Base-by-base conservation (phyloP, 64 coral and sea anemone species). In the Porites lutea region DNA sequence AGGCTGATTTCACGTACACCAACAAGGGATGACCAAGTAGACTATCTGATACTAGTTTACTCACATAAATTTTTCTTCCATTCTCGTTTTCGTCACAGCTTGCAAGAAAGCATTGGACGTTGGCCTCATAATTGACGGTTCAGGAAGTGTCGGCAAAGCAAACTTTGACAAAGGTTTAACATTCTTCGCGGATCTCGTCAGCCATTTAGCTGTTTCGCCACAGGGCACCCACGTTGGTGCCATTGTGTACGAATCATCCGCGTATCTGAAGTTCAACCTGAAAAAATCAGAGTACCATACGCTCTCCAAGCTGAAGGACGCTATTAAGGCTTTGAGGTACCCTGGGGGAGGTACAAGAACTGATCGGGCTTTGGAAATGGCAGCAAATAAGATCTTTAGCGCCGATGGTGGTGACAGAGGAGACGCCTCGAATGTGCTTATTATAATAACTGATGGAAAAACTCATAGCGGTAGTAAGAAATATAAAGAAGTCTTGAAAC, bases 61-160 rank as follows among this genome's bases (percentile, higher is more conserved):
- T 71, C 11, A 5, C 48, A 44, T 48, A 12, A 7, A 21, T 57
- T 20, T 78, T 59, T 19, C 37, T 48, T 50, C 15, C 51, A 15
- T 16, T 1, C 48, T 16, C 51, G 13, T 75, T 88, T 65, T 82
- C 27, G 27, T 11, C 37, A 59, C 19, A 95, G 93, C 93, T 21
- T 95, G 93, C 72, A 91, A 74, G 12, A 91, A 90, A 71, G 73
- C 93, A 3, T 59, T 95, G 18, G 93, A 95, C 37, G 85, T 95
- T 22, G 88, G 93, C 8, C 65, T 95, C 8, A 72, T 91, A 74
- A 86, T 95, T 13, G 93, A 95, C 62, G 93, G 74, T 4, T 95
- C 93, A 6, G 22, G 58, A 52, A 95, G 88, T 49, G 71, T 95
- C 6, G 82, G 85, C 22, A 86, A 45, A 48, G 47, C 6, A 6